These are phyloP conservation scores for Philonicus albiceps DNA, from an alignment of 2,888 invertebrate species.

Conservation along the genomic window DNA sequence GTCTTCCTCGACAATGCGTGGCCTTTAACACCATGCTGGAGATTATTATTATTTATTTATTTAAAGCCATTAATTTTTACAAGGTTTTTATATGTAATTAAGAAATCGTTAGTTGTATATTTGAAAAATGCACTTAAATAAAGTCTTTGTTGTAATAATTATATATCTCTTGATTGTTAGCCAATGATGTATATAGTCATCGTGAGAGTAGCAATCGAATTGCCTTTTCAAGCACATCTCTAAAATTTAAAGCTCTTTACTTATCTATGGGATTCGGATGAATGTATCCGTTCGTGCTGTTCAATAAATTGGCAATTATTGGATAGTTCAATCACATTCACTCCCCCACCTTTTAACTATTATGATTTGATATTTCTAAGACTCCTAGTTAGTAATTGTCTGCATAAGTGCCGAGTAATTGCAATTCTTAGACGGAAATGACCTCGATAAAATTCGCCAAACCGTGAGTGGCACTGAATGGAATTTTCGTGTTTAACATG, in stretches of 20 bases:
- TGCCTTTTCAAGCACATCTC: background rate
- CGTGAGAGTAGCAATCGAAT: background rate
- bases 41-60: background rate
- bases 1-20: background rate
- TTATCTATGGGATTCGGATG: background rate
- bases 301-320: background rate
- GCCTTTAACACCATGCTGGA: background rate
- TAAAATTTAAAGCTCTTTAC: background rate
- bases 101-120: background rate
- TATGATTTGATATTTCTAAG: background rate
- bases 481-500: conserved; percentile 20
- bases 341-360: background rate
- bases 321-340: background rate
- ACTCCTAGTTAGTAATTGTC: background rate
- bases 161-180: background rate
- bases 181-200: background rate
- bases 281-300: background rate
- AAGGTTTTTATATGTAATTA: background rate
- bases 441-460: background rate
- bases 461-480: background rate
- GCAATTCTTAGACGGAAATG: background rate
- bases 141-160: background rate
- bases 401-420: background rate
- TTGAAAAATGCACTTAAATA: background rate
- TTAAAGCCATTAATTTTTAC: background rate